Conservation (phyloP, 2,113 vertebrate genomes). For the Elephantulus edwardii region DNA sequence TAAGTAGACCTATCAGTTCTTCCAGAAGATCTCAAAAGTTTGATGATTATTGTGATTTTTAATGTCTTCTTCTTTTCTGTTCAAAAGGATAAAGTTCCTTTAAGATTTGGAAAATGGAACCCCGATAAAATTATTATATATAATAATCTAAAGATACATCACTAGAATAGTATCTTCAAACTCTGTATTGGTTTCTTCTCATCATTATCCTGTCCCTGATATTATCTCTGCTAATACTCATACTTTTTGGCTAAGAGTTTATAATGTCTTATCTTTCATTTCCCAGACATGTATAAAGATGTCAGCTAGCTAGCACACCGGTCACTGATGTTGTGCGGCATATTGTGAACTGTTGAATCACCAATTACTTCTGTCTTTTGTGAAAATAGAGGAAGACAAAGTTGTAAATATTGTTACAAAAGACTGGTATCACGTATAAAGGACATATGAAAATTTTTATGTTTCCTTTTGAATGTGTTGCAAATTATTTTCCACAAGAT, state of each 20-base stretch:
- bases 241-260: background rate
- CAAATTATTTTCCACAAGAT: background rate
- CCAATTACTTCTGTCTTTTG: background rate
- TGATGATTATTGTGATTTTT: background rate
- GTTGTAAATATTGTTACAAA: background rate
- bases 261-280: slow-evolving; percentile 17
- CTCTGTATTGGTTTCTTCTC: too few relatives aligned
- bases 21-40: slow-evolving; percentile 33
- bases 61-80: background rate
- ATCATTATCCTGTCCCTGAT: background rate
- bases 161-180: background rate
- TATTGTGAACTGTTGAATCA: background rate
- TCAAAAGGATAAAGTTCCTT: background rate
- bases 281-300: background rate
- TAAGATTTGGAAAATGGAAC: background rate
- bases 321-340: background rate
- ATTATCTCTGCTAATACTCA: too few relatives aligned
- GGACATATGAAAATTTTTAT: background rate
- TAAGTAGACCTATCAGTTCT: background rate
- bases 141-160: background rate
- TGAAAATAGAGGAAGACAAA: background rate
- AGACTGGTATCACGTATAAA: background rate
- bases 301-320: background rate
- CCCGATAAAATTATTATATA: background rate
- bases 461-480: slow-evolving; percentile 11